A percentile compares a stretch with the other conserved stretches of the same genome.
These are phyloP conservation scores for Pinna nobilis DNA, from an alignment of 1,140 invertebrate genomes.

Conservation along the genomic window DNA sequence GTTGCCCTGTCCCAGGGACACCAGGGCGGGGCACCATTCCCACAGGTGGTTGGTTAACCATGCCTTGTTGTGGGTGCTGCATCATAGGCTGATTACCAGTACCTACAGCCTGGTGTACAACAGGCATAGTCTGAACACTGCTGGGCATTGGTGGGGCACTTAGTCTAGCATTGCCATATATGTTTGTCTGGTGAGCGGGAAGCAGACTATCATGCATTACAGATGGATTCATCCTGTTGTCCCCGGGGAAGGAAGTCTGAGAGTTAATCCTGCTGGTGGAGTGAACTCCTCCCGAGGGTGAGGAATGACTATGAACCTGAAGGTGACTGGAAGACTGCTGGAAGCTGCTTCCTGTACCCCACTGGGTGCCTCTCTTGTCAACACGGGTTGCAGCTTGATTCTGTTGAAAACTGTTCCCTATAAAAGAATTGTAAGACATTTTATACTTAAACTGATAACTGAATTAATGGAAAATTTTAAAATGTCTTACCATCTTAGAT, in stretches of 20 bases:
- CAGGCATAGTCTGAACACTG: not conserved
- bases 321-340: too few relatives aligned
- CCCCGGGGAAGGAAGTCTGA: slow-evolving; percentile 1
- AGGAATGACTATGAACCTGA: too few relatives aligned
- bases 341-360: not conserved
- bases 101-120: not conserved
- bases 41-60: not conserved
- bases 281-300: too few relatives aligned
- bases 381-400: not conserved
- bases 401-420: slow-evolving; percentile 15
- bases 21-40: slow-evolving; percentile 5
- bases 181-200: slow-evolving; percentile 1
- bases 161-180: not conserved
- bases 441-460: too few relatives aligned
- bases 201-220: not conserved
- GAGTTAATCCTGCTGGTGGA: slow-evolving; percentile 1
- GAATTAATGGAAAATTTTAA: too few relatives aligned
- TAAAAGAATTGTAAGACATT: too few relatives aligned
- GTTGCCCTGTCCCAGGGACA: not conserved
- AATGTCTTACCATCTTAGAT: not conserved
- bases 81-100: not conserved
- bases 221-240: not conserved
- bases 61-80: not conserved
- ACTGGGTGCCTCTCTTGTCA: not conserved
- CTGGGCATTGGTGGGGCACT: not conserved